Base-by-base conservation (phyloP, 2,888 invertebrate species). In the Axea sp. region DNA sequence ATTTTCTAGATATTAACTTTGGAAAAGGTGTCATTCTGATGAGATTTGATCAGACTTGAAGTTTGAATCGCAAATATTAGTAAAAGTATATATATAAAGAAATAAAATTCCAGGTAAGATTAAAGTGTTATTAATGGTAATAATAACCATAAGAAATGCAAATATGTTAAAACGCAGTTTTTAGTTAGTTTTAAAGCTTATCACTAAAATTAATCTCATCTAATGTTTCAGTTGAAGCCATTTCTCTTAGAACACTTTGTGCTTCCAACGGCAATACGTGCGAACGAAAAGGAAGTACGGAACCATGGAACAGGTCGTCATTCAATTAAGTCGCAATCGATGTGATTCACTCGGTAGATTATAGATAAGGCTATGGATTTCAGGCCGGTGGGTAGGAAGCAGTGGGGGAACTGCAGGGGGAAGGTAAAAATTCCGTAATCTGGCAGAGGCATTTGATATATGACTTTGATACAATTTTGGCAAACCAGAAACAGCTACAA, bases 321-420 rank as follows among this genome's bases (percentile, higher is more conserved):
- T 74, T 69, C 74, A 69, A 59, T 65, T 62, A 59, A 65, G 69
- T 64, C 59, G 59, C 57, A 64, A 74, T 69, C 59, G 64, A 74
- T 74, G 49, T 37, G 26, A 51, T 59, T 35, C 53, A 31, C 47
- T 11, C 43, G 12, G 33, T 17, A 30, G 59, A 57, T 72, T 24
- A 11, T 28, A 47, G 59, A 67, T 67, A 73, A 73, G 67, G 73
- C 39, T 60, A 22, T 37, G 47, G 37, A 60, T 60, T 67, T 67
- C 15, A 28, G 59, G 0, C n/a, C 6, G 17, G n/a, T 8, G 12
- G 28, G n/a, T n/a, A n/a, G n/a, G n/a, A n/a, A n/a, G n/a, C n/a
- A n/a, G n/a, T n/a, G n/a, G 28, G 12, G 0, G 11, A 24, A 5
- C 15, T 17, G 4, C 11, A 9, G 67, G 43, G 5, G 1, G 43